These are phyloP conservation scores for Aricia artaxerxes DNA, from an alignment of 2,888 invertebrate genomes.

Conservation along the genomic window DNA sequence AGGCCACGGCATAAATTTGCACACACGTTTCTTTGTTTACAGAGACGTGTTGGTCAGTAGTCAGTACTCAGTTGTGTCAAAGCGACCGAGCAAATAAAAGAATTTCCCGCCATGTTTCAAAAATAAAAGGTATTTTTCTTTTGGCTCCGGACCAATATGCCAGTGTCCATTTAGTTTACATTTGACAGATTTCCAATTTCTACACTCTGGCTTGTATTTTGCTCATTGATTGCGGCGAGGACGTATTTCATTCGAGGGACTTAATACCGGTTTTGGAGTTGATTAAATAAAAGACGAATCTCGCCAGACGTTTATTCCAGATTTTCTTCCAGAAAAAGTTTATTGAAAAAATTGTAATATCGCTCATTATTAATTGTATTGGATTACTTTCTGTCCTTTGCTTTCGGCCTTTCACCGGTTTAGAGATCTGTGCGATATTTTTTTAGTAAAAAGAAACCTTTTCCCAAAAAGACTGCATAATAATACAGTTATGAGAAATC, in stretches of 20 bases:
- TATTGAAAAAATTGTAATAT: background rate
- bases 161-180: constrained; percentile 31
- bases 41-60: constrained; percentile 10
- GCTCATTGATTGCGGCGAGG: constrained; percentile 28
- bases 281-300: constrained; percentile 7
- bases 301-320: background rate
- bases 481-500: background rate
- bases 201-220: constrained; percentile 23
- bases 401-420: background rate
- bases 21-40: constrained; percentile 13
- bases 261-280: background rate
- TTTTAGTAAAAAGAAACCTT: too few species aligned
- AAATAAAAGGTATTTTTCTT: constrained; percentile 30
- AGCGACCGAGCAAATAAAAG: constrained; percentile 18
- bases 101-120: constrained; percentile 22
- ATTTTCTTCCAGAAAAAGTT: background rate
- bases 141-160: constrained; percentile 25
- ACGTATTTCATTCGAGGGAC: background rate
- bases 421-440: background rate
- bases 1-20: background rate
- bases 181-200: constrained; percentile 33
- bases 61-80: constrained; percentile 13
- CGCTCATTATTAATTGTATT: background rate
- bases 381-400: background rate
- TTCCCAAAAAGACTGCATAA: too few species aligned